These are phyloP conservation scores for Thalassaphorura encarpata DNA, from an alignment of 1,140 invertebrate species.

Conservation along the genomic window DNA sequence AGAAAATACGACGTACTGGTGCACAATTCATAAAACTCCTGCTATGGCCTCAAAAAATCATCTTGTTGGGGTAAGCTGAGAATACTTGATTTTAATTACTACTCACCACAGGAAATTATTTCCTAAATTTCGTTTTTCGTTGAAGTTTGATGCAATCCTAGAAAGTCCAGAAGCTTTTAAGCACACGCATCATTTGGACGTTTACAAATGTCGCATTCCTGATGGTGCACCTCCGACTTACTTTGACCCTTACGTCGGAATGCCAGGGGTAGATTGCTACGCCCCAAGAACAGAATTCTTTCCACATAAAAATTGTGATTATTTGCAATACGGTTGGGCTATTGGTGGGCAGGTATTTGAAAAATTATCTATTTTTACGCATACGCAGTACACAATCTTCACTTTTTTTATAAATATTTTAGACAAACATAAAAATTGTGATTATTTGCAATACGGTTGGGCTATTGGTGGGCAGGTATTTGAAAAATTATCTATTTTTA, in stretches of 20 bases:
- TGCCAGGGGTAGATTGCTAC: not conserved
- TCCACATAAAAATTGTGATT: not conserved
- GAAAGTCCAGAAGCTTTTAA: not conserved
- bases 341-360: conserved; percentile 8
- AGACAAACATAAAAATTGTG: not conserved
- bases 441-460: not conserved
- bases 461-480: conserved; percentile 7
- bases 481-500: not conserved
- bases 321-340: not conserved
- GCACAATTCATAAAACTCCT: conserved; percentile 11
- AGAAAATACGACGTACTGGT: conserved; percentile 20
- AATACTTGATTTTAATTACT: no score
- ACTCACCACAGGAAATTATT: not conserved
- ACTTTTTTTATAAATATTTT: not conserved
- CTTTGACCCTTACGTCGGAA: not conserved
- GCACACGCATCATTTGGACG: not conserved
- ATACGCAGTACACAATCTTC: not conserved
- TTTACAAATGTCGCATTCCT: not conserved
- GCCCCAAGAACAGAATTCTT: conserved; percentile 1
- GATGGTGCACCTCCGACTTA: not conserved
- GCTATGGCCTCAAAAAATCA: not conserved
- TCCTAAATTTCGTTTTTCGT: not conserved
- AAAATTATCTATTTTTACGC: not conserved
- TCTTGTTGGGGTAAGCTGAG: conserved; percentile 14
- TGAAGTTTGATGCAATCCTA: not conserved